phyloP scores from a whole-genome alignment of 2,113 vertebrate genomes.

The Oncorhynchus clarkii region DNA sequence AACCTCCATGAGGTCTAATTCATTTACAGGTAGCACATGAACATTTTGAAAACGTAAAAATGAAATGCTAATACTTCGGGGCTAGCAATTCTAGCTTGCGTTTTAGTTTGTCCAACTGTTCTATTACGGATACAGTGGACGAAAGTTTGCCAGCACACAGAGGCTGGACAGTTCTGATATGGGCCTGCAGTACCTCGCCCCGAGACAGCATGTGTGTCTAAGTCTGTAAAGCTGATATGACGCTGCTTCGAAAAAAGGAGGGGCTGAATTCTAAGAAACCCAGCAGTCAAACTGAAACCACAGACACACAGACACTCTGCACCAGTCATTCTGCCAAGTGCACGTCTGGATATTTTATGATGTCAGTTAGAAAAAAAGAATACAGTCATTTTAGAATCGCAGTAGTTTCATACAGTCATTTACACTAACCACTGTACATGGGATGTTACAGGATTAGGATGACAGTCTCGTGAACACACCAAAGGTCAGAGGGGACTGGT shows the following conservation, averaged over 20 bases:
- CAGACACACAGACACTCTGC: constrained; percentile 1
- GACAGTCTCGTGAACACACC: not conserved
- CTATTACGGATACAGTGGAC: too few species aligned
- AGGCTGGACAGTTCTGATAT: constrained; percentile 35
- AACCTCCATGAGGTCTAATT: not conserved
- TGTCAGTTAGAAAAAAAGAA: not conserved
- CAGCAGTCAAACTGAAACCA: constrained; percentile 20
- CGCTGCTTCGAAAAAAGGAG: constrained; percentile 11
- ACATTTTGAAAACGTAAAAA: too few species aligned
- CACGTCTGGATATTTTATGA: not conserved
- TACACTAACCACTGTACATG: too few species aligned
- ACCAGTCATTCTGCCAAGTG: not conserved
- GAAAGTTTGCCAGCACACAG: too few species aligned
- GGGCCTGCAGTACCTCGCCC: not conserved
- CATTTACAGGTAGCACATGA: too few species aligned
- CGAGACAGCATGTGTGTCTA: not conserved
- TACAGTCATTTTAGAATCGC: too few species aligned
- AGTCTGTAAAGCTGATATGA: not conserved
- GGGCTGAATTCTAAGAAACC: constrained; percentile 37
- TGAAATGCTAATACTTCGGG: too few species aligned
- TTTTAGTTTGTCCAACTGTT: not conserved
- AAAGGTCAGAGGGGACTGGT: constrained; percentile 11
- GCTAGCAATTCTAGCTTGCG: not conserved
- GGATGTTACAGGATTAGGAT: too few species aligned
- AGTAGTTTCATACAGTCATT: too few species aligned